Evolutionary conservation across 1,140 invertebrate species (phyloP), one percentile per base, ranked within the genome.

Genomic region (Heliconius nattereri): DNA sequence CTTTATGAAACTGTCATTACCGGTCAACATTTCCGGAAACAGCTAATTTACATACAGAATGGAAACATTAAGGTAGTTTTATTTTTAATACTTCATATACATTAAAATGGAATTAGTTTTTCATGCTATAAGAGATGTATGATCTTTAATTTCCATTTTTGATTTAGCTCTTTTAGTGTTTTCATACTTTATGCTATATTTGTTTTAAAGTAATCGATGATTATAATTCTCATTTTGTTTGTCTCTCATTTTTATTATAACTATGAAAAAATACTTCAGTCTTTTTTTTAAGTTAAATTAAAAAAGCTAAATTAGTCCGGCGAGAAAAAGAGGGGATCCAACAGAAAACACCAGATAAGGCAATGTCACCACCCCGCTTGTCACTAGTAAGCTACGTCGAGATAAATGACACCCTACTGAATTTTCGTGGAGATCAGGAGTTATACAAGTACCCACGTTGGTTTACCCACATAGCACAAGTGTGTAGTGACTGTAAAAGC

Each of bases 1-100:
- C 26, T 16, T 66, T 66, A 16, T 29, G 60, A 26, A 66, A 66
- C 60, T 66, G 60, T 13, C 60, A 66, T 66, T 66, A 66, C 60
- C 2, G 23, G 5, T 66, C 26, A 66, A 66, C 60, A 29, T 66
- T 66, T 66, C 60, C 23, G 26, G 11, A 66, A 66, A 66, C 60
- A 29, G 23, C 60, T 66, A 13, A 9, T 66, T 66, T 16, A 66
- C 26, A 66, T 66, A 66, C 26, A 66, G 0, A 66, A 66, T 66
- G 26, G 60, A 23, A n/a, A 66, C 60, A 26, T 66, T 66, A 29
- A 9, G 5, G 60, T 66, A 7, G 13, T 29, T 66, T 66, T 60
- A 60, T 60, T 60, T 23, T 23, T 23, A 60, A 23, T 23, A 60
- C n/a, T 60, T 66, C 23, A 16, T 66, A 26, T n/a, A 66, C 26